These are phyloP conservation scores for Toxonevra muliebris DNA, from an alignment of 2,888 invertebrate genomes.

Conservation along the genomic window DNA sequence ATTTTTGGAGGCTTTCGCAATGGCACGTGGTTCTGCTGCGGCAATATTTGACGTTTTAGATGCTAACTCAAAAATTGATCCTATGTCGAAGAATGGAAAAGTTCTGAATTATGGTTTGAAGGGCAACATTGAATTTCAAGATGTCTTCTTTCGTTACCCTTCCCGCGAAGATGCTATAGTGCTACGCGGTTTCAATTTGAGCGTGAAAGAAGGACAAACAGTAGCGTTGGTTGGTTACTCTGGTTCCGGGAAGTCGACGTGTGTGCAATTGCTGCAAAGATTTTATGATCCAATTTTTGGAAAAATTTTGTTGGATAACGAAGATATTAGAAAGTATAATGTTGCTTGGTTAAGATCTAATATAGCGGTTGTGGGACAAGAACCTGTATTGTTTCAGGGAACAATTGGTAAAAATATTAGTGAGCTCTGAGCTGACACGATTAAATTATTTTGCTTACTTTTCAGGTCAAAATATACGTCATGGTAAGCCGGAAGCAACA, in stretches of 20 bases:
- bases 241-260: conserved; percentile 86
- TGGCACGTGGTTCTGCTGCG: conserved; percentile 78
- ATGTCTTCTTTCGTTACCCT: conserved; percentile 82
- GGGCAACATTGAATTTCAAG: conserved; percentile 76
- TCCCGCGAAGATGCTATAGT: conserved; percentile 77
- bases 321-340: conserved; percentile 76
- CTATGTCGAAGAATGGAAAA: conserved; percentile 73
- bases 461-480: conserved; percentile 70
- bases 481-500: conserved; percentile 76
- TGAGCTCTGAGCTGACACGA: neutral
- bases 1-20: conserved; percentile 78
- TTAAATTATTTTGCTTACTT: neutral
- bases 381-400: conserved; percentile 85
- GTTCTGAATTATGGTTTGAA: conserved; percentile 68
- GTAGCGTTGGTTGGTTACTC: conserved; percentile 78
- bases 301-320: conserved; percentile 69
- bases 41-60: conserved; percentile 80
- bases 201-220: conserved; percentile 73
- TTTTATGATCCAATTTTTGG: conserved; percentile 76
- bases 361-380: conserved; percentile 89
- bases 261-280: conserved; percentile 78
- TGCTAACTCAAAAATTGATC: conserved; percentile 76
- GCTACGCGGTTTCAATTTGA: conserved; percentile 73
- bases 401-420: conserved; percentile 68
- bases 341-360: conserved; percentile 77